These are phyloP conservation scores for Hofmannophila pseudospretella DNA, from an alignment of 2,888 invertebrate species.

Conservation along the genomic window DNA sequence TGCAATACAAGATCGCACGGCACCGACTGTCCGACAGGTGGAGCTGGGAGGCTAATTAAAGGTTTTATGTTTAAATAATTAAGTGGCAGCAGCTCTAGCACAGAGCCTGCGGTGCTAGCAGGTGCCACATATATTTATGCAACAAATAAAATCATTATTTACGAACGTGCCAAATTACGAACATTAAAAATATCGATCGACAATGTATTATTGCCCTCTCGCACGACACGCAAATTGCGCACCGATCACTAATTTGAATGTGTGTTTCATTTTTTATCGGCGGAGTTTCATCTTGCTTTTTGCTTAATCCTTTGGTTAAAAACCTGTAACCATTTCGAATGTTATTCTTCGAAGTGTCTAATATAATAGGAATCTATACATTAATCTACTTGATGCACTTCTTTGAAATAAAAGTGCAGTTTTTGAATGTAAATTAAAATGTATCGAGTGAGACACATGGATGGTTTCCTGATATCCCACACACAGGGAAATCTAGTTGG, in stretches of 20 bases:
- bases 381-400: too few relatives aligned
- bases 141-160: constrained; percentile 69
- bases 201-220: constrained; percentile 30
- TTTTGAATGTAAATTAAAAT: too few relatives aligned
- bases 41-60: constrained; percentile 72
- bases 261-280: not conserved
- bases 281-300: not conserved
- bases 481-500: too few relatives aligned
- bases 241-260: constrained; percentile 14
- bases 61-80: constrained; percentile 76
- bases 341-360: too few relatives aligned
- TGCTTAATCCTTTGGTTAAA: not conserved
- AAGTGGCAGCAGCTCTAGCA: constrained; percentile 39
- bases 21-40: too few relatives aligned
- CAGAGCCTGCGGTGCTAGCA: constrained; percentile 36
- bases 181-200: constrained; percentile 44
- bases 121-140: constrained; percentile 56
- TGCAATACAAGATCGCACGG: constrained; percentile 62
- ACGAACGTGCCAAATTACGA: constrained; percentile 62
- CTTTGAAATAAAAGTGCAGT: too few relatives aligned
- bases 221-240: constrained; percentile 29
- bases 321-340: too few relatives aligned
- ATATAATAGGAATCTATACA: too few relatives aligned
- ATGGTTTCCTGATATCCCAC: too few relatives aligned
- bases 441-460: too few relatives aligned